Evolutionary conservation across 2,797 vertebrate genomes (phyloP), one percentile per base, ranked within the genome.

Genomic region (Sebastes kiyomatsui): DNA sequence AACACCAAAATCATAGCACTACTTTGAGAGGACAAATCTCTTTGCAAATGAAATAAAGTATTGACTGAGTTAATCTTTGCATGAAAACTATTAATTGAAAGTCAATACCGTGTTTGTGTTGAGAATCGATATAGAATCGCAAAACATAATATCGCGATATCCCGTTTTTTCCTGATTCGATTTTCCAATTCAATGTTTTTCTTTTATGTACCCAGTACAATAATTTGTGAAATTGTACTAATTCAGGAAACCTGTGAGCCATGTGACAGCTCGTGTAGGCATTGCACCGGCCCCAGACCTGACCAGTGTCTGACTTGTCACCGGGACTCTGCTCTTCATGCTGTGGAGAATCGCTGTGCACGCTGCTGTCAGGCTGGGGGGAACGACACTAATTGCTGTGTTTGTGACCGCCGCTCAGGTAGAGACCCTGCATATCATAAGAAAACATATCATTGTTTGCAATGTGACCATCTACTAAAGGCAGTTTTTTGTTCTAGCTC

Each of bases 341-440:
- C 93, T 14, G 82, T 87, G 66, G 94, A 95, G 81, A 91, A 86
- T 85, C 93, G 90, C 52, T 97, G 96, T 58, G 84, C 95, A 22
- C 92, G 46, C 61, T 97, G 96, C 91, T 97, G 96, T 74, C 88
- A 90, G 67, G 27, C 83, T 11, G 85, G 74, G 25, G 79, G 68
- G 22, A 94, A 91, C n/a, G 60, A 78, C 71, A 93, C 87, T 1
- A 87, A 92, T 16, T 97, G 96, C 88, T 97, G 96, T 33, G 92
- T 95, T 69, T 97, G 96, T 70, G 94, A 95, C 81, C 67, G 77
- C 22, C 84, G 75, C 85, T 95, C 96, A 93, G 96, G 96, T 96
- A 88, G 49, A 72, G 23, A 59, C 62, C 10, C 32, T 18, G 10
- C 20, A 22, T 1, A 16, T 67, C 22, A 14, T 14, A 62, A 75